Percentiles rank a stretch among this genome's conserved stretches.
These are phyloP conservation scores for Drosophila seclusa DNA, from an alignment of 2,888 invertebrate genomes.

Conservation along the genomic window DNA sequence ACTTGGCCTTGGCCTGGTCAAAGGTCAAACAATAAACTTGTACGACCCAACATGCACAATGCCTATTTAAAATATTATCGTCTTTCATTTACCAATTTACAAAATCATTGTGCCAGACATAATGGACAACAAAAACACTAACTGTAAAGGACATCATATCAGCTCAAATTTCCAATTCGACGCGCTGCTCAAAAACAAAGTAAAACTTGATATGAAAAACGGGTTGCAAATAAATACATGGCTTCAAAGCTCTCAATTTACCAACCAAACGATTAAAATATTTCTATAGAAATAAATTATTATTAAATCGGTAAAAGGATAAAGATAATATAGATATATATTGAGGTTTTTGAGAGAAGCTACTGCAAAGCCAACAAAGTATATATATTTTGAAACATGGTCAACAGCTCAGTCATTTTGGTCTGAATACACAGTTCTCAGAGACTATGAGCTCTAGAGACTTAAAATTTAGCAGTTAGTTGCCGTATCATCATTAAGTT, in stretches of 20 bases:
- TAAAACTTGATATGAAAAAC: background rate
- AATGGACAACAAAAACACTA: constrained; percentile 10
- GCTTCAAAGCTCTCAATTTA: background rate
- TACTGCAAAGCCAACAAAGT: too few species aligned
- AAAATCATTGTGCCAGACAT: constrained; percentile 26
- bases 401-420: background rate
- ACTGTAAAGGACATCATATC: background rate
- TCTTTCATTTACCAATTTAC: constrained; percentile 43
- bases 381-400: background rate
- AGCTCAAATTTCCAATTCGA: constrained; percentile 39
- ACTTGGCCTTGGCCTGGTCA: constrained; percentile 64
- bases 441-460: background rate
- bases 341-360: too few species aligned
- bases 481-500: background rate
- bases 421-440: background rate
- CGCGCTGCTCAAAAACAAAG: constrained; percentile 11
- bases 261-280: background rate
- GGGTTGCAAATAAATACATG: background rate
- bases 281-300: background rate
- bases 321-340: too few species aligned
- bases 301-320: background rate
- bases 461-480: background rate
- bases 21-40: constrained; percentile 46
- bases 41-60: background rate
- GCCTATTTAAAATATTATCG: constrained; percentile 52